Evolutionary conservation across 2,113 vertebrate genomes (phyloP).

Genomic region (Burhinus oedicnemus): DNA sequence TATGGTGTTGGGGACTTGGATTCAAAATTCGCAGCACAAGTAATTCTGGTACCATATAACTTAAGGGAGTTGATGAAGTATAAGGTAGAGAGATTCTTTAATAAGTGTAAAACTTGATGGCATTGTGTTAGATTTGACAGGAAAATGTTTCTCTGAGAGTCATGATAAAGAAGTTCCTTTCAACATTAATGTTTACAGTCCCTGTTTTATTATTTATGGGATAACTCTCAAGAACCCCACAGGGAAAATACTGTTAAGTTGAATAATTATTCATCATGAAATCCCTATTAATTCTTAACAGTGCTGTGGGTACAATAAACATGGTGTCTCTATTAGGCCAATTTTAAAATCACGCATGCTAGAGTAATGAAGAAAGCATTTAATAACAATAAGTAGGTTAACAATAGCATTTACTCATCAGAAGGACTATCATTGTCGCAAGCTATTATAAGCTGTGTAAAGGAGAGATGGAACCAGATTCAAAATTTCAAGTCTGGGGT

Average conservation of each 20-base stretch:
- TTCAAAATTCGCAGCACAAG: not conserved
- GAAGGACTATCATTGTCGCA: not conserved
- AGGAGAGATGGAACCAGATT: not conserved
- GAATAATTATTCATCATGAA: slow-evolving; percentile 47
- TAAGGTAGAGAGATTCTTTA: not conserved
- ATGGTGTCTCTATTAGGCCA: not conserved
- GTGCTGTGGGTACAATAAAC: not conserved
- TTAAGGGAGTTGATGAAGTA: not conserved
- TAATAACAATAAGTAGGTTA: slow-evolving; percentile 14
- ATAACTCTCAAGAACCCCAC: not conserved
- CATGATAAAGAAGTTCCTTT: slow-evolving; percentile 25
- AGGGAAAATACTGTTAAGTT: slow-evolving; percentile 22
- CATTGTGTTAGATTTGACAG: not conserved
- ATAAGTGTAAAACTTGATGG: not conserved
- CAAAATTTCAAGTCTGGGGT: not conserved
- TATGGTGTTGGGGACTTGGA: not conserved
- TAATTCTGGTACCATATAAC: not conserved
- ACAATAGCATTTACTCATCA: not conserved
- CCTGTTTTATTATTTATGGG: slow-evolving; percentile 57
- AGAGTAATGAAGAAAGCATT: slow-evolving; percentile 9
- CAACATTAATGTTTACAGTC: slow-evolving; percentile 29
- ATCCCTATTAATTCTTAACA: slow-evolving; percentile 36
- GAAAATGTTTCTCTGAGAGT: slow-evolving; percentile 10
- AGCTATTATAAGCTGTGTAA: not conserved
- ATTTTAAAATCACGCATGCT: not conserved